Conservation (phyloP, 2,797 vertebrate species). For the Chelonia mydas region DNA sequence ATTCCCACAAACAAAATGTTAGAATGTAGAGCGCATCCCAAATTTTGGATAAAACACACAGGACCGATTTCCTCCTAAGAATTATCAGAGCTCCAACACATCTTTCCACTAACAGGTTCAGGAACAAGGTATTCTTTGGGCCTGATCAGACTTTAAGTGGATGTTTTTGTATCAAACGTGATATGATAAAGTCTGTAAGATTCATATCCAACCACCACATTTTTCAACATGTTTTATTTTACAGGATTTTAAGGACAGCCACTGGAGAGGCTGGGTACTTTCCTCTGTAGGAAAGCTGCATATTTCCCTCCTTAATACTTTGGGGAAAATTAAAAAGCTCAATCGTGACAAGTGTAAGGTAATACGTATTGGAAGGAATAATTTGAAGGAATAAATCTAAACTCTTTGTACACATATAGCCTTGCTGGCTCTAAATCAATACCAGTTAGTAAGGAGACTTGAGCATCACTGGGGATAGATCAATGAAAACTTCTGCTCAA, state of each 20-base stretch:
- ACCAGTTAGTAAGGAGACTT: not conserved
- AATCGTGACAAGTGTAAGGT: not conserved
- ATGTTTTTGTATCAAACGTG: not conserved
- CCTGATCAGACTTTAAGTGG: not conserved
- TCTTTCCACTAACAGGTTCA: not conserved
- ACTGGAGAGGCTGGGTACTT: not conserved
- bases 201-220: not conserved
- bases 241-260: not conserved
- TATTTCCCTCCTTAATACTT: not conserved
- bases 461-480: not conserved
- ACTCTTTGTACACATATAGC: not conserved
- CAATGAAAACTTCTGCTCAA: not conserved
- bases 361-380: not conserved
- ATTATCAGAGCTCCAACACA: accelerated
- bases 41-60: not conserved
- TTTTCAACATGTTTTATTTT: not conserved
- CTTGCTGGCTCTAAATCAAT: not conserved
- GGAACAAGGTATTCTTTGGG: not conserved
- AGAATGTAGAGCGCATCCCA: not conserved
- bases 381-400: not conserved
- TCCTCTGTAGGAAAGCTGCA: not conserved
- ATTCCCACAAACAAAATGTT: not conserved
- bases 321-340: not conserved
- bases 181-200: not conserved
- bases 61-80: not conserved